phyloP scores from a whole-genome alignment of 2,888 invertebrate genomes.

The Clanis bilineata region DNA sequence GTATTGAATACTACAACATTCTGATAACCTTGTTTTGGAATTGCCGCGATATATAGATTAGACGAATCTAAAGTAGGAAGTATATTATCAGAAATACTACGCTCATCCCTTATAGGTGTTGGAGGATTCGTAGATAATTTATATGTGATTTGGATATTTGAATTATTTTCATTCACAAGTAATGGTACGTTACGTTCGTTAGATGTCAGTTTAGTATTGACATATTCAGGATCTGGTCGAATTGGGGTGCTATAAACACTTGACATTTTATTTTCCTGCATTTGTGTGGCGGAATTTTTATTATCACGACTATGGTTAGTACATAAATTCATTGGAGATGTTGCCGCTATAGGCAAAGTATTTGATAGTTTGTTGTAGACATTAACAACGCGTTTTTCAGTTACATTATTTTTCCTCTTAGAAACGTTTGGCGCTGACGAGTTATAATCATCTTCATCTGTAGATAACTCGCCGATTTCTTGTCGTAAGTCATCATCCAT shows the following conservation, averaged over 20 bases:
- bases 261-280: neutral
- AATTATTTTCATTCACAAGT: neutral
- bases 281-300: neutral
- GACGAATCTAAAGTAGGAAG: constrained; percentile 13
- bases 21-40: constrained; percentile 42
- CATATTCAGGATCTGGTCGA: neutral
- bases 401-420: constrained; percentile 33
- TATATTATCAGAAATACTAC: neutral
- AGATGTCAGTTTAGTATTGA: neutral
- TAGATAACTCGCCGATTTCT: constrained; percentile 71
- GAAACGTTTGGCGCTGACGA: constrained; percentile 24
- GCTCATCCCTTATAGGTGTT: neutral
- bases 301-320: neutral
- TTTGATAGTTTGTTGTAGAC: constrained; percentile 20
- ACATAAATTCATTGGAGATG: neutral
- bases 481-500: constrained; percentile 70
- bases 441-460: constrained; percentile 58
- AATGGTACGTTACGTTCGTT: neutral
- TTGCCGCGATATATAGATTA: constrained; percentile 37
- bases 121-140: neutral
- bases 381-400: constrained; percentile 23
- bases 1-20: constrained; percentile 56
- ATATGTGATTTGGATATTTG: neutral
- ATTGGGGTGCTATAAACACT: neutral
- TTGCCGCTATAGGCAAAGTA: neutral